These are phyloP conservation scores for Hyla sarda DNA, from an alignment of 2,113 vertebrate genomes.

Conservation along the genomic window DNA sequence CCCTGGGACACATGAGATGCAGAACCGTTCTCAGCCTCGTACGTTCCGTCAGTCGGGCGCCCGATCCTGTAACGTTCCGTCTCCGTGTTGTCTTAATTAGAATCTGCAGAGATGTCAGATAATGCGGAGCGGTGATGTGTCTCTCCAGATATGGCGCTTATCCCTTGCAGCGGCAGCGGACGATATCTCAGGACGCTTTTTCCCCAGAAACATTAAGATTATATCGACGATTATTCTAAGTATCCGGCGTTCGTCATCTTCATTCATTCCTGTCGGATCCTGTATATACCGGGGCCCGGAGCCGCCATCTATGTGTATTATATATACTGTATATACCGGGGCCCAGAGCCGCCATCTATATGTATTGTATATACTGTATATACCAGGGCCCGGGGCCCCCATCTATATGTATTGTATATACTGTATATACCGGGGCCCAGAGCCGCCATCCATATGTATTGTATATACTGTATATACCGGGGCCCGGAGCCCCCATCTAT, in stretches of 20 bases:
- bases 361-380: too few relatives aligned
- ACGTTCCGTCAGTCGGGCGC: not conserved
- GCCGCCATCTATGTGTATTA: too few relatives aligned
- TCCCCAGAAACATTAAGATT: slow-evolving; percentile 20
- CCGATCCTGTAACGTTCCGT: not conserved
- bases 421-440: too few relatives aligned
- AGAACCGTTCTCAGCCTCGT: not conserved
- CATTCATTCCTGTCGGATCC: slow-evolving; percentile 38
- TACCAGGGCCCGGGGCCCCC: too few relatives aligned
- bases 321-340: too few relatives aligned
- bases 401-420: too few relatives aligned
- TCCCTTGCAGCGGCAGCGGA: not conserved
- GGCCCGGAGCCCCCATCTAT: too few relatives aligned
- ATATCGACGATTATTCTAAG: slow-evolving; percentile 45
- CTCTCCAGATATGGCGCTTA: not conserved
- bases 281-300: too few relatives aligned
- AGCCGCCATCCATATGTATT: too few relatives aligned
- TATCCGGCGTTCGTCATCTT: slow-evolving; percentile 29
- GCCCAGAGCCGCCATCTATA: too few relatives aligned
- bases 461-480: too few relatives aligned
- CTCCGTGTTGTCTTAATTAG: slow-evolving; percentile 32
- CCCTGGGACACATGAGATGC: not conserved
- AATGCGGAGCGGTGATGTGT: not conserved
- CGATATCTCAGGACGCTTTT: not conserved
- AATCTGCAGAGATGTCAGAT: slow-evolving; percentile 43